A percentile compares a stretch with the other conserved stretches of the same genome.
phyloP scores from a whole-genome alignment of 2,113 vertebrate genomes.

The Ondatra zibethicus region DNA sequence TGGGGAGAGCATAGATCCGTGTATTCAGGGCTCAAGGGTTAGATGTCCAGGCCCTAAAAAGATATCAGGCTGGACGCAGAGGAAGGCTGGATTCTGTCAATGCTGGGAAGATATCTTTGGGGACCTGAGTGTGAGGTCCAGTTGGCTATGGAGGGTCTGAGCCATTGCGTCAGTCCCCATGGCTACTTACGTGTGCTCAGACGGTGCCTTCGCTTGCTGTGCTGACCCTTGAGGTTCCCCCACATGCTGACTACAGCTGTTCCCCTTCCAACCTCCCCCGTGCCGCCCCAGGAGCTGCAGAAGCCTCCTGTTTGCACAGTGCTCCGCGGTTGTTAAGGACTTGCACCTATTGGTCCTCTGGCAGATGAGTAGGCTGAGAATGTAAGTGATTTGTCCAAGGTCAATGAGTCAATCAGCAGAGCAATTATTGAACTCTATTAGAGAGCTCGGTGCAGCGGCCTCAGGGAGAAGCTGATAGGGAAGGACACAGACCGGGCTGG shows the following conservation, averaged over 20 bases:
- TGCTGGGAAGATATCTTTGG: background rate
- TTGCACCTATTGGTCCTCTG: background rate
- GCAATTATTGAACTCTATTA: conserved; percentile 1
- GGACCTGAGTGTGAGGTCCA: fast-evolving
- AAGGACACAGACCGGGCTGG: background rate
- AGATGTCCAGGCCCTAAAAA: too few species aligned
- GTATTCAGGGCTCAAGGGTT: fast-evolving
- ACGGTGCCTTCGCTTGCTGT: background rate
- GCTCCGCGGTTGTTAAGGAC: background rate
- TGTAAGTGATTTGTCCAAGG: conserved; percentile 62
- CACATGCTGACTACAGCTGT: background rate
- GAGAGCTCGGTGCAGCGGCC: background rate
- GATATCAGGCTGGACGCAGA: background rate
- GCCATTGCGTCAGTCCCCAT: fast-evolving
- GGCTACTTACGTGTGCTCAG: fast-evolving
- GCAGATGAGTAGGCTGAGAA: conserved; percentile 56
- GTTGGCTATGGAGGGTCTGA: background rate
- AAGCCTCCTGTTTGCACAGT: background rate
- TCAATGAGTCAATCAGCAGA: conserved; percentile 66
- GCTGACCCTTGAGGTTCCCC: background rate
- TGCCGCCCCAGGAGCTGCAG: fast-evolving
- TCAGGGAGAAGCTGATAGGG: fast-evolving
- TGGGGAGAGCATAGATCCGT: background rate
- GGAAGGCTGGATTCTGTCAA: fast-evolving
- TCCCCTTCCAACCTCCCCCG: too few species aligned